Evolutionary conservation across 2,113 vertebrate genomes (phyloP), one percentile per base, ranked within the genome.

Genomic region (Spea bombifrons): DNA sequence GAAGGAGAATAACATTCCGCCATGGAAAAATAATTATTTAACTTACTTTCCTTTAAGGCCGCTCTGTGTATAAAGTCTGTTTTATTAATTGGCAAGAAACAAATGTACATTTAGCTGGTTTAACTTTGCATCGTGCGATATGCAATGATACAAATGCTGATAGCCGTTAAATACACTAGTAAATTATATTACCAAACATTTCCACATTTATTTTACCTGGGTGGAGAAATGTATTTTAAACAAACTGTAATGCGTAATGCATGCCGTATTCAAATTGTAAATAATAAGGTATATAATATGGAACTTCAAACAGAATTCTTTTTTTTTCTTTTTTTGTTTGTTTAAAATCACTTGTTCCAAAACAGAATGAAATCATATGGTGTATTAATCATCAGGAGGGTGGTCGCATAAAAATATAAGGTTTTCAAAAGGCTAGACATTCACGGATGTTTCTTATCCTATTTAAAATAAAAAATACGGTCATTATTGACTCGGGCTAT

Each of bases 1-100:
- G 78, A 47, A 83, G 78, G 83, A 61, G 69, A 78, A 78, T 78
- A 64, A 61, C 50, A 49, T 73, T 61, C 83, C 68, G 78, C 59
- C 49, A 16, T 84, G 82, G 83, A 80, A 87, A 85, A 84, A 84
- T 75, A 78, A 82, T 79, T 30, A 45, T 67, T 59, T 52, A 1
- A 78, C 85, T 81, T 65, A 69, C 66, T 83, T 83, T 82, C 12
- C 81, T 5, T 7, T 83, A 45, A 79, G 2, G 77, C 17, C 83
- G 76, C 77, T 82, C 82, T 79, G 3, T 44, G 61, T 48, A 50
- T 64, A 65, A 70, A 77, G 75, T 77, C 75, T 77, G 53, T 77
- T 77, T 77, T 77, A 77, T 77, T 77, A 77, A 70, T 70, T 44
- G 75, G 65, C 71, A 13, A 8, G n/a, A 68, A 68, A 67, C 65